phyloP scores from a whole-genome alignment of 1,140 invertebrate genomes.

The Platorchestia sp. region DNA sequence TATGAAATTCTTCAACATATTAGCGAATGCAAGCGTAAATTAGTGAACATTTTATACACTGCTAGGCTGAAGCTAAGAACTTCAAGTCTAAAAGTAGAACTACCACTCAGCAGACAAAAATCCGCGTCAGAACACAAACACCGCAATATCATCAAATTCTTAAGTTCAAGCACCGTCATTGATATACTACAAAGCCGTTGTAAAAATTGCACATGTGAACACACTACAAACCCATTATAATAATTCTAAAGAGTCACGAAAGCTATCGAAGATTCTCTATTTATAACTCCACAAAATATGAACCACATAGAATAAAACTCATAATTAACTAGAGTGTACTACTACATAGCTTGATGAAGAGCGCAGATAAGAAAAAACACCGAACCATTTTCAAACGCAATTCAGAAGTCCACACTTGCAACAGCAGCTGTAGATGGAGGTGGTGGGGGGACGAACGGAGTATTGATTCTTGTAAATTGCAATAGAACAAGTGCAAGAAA shows the following conservation, averaged over 20 bases:
- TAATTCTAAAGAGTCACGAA: background rate
- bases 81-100: background rate
- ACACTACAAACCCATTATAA: background rate
- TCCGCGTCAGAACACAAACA: background rate
- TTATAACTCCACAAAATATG: background rate
- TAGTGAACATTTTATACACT: background rate
- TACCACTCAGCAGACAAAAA: background rate
- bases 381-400: background rate
- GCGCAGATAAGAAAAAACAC: background rate
- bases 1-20: background rate
- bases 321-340: too few species aligned
- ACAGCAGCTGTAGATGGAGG: background rate
- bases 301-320: background rate
- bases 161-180: background rate
- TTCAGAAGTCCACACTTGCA: background rate
- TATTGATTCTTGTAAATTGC: too few species aligned
- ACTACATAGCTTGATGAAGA: background rate
- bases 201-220: background rate
- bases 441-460: too few species aligned
- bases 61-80: background rate
- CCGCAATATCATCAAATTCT: background rate
- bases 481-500: background rate
- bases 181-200: background rate
- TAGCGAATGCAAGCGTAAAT: background rate
- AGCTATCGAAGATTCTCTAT: background rate